Evolutionary conservation across 2,113 vertebrate species (phyloP).

Genomic region (Talpa occidentalis): DNA sequence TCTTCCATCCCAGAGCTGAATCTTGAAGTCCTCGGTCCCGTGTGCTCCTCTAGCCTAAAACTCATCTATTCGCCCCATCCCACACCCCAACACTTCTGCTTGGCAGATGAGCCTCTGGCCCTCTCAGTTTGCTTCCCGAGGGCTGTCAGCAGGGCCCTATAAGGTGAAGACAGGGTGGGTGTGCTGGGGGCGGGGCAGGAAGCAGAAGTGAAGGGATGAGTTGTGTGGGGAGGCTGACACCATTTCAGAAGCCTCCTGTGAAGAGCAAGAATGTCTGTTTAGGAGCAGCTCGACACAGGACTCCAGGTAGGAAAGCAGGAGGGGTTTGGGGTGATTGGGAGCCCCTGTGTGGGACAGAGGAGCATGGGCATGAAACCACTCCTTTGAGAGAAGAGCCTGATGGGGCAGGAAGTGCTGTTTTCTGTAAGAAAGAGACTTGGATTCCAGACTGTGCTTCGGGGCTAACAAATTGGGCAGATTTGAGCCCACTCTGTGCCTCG

Average conservation of each 20-base stretch:
- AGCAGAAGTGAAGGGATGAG: slow-evolving; percentile 47
- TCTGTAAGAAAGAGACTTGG: neutral
- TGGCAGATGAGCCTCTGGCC: neutral
- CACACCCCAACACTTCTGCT: no score
- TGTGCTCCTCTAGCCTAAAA: neutral
- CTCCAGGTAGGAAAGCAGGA: slow-evolving; percentile 60
- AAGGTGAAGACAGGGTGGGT: slow-evolving; percentile 55
- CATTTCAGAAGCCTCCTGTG: neutral
- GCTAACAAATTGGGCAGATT: accelerated
- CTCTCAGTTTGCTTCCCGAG: slow-evolving; percentile 47
- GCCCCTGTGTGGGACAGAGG: neutral
- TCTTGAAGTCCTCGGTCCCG: neutral
- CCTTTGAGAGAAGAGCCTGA: neutral
- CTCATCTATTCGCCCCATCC: neutral
- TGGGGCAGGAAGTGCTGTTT: neutral
- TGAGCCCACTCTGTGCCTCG: neutral
- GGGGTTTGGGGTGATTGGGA: neutral
- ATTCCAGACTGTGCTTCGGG: neutral
- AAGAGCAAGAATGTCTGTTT: neutral
- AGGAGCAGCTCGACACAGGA: neutral
- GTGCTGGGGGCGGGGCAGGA: slow-evolving; percentile 72
- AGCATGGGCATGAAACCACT: no score
- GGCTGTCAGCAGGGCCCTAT: slow-evolving; percentile 62
- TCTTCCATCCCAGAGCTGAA: no score
- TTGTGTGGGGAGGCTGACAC: neutral